Base-by-base conservation (phyloP, 2,888 invertebrate genomes). In the Metacarcinus magister region DNA sequence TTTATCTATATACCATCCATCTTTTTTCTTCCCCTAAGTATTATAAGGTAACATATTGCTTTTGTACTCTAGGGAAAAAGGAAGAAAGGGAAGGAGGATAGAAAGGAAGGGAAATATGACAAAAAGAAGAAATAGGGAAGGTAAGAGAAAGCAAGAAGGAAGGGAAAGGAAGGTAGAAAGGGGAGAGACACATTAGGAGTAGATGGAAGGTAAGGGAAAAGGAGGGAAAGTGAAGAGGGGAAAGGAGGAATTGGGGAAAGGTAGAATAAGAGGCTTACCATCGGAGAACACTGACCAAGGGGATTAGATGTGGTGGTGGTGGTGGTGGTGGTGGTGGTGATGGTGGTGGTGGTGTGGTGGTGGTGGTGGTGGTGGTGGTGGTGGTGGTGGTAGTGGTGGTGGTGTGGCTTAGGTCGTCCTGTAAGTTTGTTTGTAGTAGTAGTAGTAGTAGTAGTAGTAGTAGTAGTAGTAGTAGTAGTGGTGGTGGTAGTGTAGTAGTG, bases 211-310 rank as follows among this genome's bases (percentile, higher is more conserved):
- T 0, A 82, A 82, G 13, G 82, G 32, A 32, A 16, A 32, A 10
- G 32, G 10, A 10, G 28, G 2, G 32, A 16, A 82, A 0, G 82
- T 13, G 4, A 32, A 8, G 13, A 82, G 32, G n/a, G 67, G 28
- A 82, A 82, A 8, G 82, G 32, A 82, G 82, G 28, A 82, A 82
- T 82, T 82, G 82, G 16, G 32, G 82, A 28, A 82, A 82, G 32
- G 82, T 13, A 82, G 82, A 32, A 82, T 82, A 82, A 82, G 82
- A 82, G 82, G 82, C 82, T 82, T 82, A 82, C 10, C 28, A 32
- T 0, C 32, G 32, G 82, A 32, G 32, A 67, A 32, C 82, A 82
- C 5, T 82, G 82, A 32, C 32, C 32, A 32, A 32, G 82, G 7
- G 32, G 82, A 82, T 82, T 82, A 82, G 82, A 32, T 32, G 28